These are phyloP conservation scores for Platanista minor DNA, from an alignment of 2,113 vertebrate species.

Conservation along the genomic window DNA sequence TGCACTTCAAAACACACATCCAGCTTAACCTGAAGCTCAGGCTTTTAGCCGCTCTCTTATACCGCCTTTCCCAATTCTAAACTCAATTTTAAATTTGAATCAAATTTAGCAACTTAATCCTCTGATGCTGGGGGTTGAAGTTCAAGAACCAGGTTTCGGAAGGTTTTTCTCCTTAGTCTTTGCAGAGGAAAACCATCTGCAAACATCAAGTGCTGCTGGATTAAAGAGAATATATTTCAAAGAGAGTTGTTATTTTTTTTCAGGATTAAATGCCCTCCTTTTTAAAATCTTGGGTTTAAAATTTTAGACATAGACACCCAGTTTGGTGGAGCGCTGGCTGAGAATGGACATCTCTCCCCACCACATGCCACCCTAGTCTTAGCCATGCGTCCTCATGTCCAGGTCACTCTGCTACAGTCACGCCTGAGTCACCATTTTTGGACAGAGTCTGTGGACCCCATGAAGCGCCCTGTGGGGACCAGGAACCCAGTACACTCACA, in stretches of 20 bases:
- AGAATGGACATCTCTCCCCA: slow-evolving; percentile 56
- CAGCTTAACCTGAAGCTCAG: not conserved
- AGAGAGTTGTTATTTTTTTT: not conserved
- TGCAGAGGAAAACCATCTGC: not conserved
- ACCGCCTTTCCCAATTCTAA: not conserved
- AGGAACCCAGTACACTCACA: slow-evolving; percentile 59
- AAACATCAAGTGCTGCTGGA: not conserved
- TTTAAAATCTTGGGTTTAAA: not conserved
- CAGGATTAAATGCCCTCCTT: not conserved
- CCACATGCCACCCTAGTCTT: slow-evolving; percentile 47
- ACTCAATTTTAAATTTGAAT: not conserved
- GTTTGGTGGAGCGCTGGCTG: not conserved
- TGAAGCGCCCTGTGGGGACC: slow-evolving; percentile 50
- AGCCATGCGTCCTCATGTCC: slow-evolving; percentile 12
- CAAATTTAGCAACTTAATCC: not conserved
- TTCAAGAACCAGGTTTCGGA: not conserved
- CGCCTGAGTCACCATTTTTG: slow-evolving; percentile 57
- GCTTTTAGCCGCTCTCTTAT: not conserved
- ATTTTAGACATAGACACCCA: not conserved
- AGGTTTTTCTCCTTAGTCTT: not conserved
- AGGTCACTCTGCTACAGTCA: slow-evolving; percentile 53
- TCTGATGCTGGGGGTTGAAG: not conserved
- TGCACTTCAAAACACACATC: not conserved
- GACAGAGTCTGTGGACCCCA: not conserved
- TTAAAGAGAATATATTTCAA: slow-evolving; percentile 20